Evolutionary conservation across 2,797 vertebrate genomes (phyloP).

Genomic region (Pantherophis vulpinus): DNA sequence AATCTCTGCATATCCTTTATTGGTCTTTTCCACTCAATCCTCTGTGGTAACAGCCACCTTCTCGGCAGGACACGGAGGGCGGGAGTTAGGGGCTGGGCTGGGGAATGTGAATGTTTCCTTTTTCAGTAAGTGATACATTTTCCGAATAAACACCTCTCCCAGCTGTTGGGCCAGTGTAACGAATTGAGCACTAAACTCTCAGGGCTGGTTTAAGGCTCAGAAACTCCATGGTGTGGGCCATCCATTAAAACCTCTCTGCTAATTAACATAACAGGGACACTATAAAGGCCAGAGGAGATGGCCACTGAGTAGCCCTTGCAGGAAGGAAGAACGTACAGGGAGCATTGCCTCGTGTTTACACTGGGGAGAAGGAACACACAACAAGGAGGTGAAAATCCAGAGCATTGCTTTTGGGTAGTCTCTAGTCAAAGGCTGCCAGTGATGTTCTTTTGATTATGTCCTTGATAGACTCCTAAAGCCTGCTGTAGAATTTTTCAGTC

Average conservation of each 20-base stretch:
- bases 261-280: conserved; percentile 92
- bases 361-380: conserved; percentile 18
- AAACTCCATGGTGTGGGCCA: conserved; percentile 83
- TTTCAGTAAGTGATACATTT: conserved; percentile 73
- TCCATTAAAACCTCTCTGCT: conserved; percentile 85
- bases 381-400: neutral
- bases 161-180: conserved; percentile 77
- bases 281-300: conserved; percentile 76
- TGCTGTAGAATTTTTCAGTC: neutral
- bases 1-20: conserved; percentile 12
- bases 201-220: conserved; percentile 78
- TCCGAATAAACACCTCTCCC: conserved; percentile 70
- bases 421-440: too few species aligned
- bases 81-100: conserved; percentile 29
- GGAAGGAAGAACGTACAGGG: neutral
- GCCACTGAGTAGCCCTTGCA: conserved; percentile 64
- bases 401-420: neutral
- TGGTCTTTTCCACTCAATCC: neutral
- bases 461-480: neutral
- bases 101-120: conserved; percentile 71
- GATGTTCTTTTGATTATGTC: neutral
- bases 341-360: neutral
- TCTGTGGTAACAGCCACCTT: neutral
- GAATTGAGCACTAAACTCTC: conserved; percentile 80
- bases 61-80: conserved; percentile 42